Evolutionary conservation across 2,797 vertebrate species (phyloP).

Genomic region (Melanogrammus aeglefinus): DNA sequence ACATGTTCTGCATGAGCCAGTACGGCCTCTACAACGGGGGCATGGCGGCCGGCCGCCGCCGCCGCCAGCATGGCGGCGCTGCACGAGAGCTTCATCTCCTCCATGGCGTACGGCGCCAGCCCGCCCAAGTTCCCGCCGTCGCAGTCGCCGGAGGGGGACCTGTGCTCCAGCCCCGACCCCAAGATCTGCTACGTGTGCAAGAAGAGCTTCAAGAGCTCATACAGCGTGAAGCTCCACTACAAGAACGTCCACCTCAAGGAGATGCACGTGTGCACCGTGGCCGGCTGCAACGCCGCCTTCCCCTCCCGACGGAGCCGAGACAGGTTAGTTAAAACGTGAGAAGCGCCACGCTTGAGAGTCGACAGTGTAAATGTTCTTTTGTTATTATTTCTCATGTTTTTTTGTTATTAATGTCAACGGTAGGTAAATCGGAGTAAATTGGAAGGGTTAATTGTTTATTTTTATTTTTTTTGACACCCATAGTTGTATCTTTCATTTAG

Average conservation of each 20-base stretch:
- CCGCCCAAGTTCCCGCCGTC: constrained; percentile 88
- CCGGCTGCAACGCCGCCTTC: constrained; percentile 97
- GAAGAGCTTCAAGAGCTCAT: constrained; percentile 99
- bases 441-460: constrained; percentile 18
- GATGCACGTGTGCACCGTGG: constrained; percentile 99
- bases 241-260: constrained; percentile 99
- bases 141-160: constrained; percentile 89
- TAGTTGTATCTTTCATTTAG: background rate
- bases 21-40: constrained; percentile 93
- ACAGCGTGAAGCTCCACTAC: constrained; percentile 99
- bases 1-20: constrained; percentile 99
- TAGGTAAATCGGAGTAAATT: constrained; percentile 45
- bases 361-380: background rate
- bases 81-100: constrained; percentile 93
- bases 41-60: constrained; percentile 81
- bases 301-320: constrained; percentile 98
- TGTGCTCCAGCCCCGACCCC: constrained; percentile 94
- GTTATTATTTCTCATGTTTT: background rate
- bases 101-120: constrained; percentile 90
- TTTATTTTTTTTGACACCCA: background rate
- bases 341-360: background rate
- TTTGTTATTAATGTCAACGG: constrained; percentile 35
- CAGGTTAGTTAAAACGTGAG: constrained; percentile 82
- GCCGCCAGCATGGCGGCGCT: constrained; percentile 96
- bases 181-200: constrained; percentile 99